phyloP scores from a whole-genome alignment of 2,113 vertebrate genomes.

The Hippocampus barbouri region DNA sequence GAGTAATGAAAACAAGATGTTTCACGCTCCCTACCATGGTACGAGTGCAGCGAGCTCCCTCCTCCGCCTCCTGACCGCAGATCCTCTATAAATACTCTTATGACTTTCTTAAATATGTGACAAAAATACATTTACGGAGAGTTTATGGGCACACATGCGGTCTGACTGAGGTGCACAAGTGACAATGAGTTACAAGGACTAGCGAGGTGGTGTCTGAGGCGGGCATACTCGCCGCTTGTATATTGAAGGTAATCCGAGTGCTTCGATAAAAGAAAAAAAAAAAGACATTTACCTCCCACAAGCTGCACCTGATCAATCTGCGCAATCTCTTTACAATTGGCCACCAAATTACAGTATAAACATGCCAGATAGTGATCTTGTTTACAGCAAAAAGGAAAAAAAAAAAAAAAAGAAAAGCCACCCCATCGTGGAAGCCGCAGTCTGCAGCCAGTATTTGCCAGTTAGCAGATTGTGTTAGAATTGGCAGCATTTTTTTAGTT shows the following conservation, averaged over 20 bases:
- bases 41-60: slow-evolving; percentile 42
- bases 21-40: slow-evolving; percentile 53
- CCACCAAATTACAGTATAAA: slow-evolving; percentile 72
- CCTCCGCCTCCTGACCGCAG: slow-evolving; percentile 30
- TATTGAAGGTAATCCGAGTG: slow-evolving; percentile 29
- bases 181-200: not conserved
- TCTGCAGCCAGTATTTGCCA: slow-evolving; percentile 37
- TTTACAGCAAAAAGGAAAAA: slow-evolving; percentile 71
- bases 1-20: slow-evolving; percentile 77
- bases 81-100: slow-evolving; percentile 60
- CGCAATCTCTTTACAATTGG: slow-evolving; percentile 73
- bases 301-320: slow-evolving; percentile 76
- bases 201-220: not conserved
- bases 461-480: not conserved
- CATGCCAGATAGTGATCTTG: slow-evolving; percentile 74
- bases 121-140: slow-evolving; percentile 58
- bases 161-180: not conserved
- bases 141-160: slow-evolving; percentile 49
- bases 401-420: slow-evolving; percentile 3
- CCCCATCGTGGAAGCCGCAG: slow-evolving; percentile 21
- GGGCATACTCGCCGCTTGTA: slow-evolving; percentile 9
- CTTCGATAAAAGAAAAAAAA: not conserved
- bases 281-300: slow-evolving; percentile 48
- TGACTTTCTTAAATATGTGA: slow-evolving; percentile 67
- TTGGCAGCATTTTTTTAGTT: not conserved